Base-by-base conservation (phyloP, 2,113 vertebrate species). In the Tetrax tetrax region DNA sequence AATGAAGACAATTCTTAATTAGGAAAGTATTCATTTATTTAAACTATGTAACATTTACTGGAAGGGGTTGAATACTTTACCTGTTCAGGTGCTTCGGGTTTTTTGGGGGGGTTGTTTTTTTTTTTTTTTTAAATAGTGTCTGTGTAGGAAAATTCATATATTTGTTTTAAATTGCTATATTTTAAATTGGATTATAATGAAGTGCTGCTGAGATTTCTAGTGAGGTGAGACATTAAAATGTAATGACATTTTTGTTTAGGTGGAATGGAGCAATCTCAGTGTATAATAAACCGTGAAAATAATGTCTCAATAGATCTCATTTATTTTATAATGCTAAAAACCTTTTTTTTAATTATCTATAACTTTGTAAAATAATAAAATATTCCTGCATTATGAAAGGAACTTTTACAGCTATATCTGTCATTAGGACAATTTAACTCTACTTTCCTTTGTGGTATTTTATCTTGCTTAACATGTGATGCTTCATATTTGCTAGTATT, bases 41-140 rank as follows among this genome's bases (percentile, higher is more conserved):
- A 50, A 85, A 66, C 45, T 90, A 11, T 13, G n/a, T 51, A 64
- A 24, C 24, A 29, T n/a, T 65, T 72, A 28, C 21, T 64, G 24
- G 6, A 21, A 74, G 63, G 80, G 19, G 63, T 5, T 74, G 11
- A 87, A 47, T 66, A 77, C 3, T 70, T 88, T 12, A 21, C 6
- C n/a, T 61, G 31, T 65, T 89, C 38, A 69, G 2, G 1, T 47
- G 41, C 13, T 24, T 31, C 11, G 25, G 22, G 2, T 0, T 2
- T 37, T 59, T 86, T 10, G 41, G 41, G 41, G 41, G 20, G 3
- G 45, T 14, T 48, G 35, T 71, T 60, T 35, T 12, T 1, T 0
- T 2, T 37, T 59, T 83, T 71, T 43, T 43, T 43, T 15, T 6
- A 43, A 75, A 53, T 59, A 14, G 9, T 50, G 14, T 3, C 3